Conservation (phyloP, 2,888 invertebrate genomes). For the Agonopterix subpropinquella region DNA sequence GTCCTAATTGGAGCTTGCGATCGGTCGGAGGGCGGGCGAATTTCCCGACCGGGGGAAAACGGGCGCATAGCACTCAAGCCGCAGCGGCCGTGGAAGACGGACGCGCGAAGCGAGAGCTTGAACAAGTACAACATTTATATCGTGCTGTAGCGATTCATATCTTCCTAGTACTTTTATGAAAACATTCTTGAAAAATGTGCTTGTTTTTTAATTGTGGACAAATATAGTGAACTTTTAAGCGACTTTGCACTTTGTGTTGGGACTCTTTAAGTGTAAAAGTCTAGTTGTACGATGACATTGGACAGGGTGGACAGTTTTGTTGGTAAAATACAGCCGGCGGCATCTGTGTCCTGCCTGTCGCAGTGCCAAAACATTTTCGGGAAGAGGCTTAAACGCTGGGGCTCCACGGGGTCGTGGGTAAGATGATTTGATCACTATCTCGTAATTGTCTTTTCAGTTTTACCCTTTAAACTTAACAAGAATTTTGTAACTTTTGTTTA, state of each 20-base stretch:
- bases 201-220: not conserved
- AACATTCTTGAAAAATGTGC: not conserved
- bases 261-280: not conserved
- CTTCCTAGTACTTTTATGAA: no score
- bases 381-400: slow-evolving; percentile 81
- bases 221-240: not conserved
- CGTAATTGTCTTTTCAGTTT: slow-evolving; percentile 10
- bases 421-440: slow-evolving; percentile 23
- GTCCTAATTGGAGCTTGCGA: slow-evolving; percentile 37
- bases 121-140: not conserved
- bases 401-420: slow-evolving; percentile 86
- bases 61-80: slow-evolving; percentile 35
- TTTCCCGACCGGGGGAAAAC: slow-evolving; percentile 52
- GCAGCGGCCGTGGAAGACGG: slow-evolving; percentile 39
- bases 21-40: slow-evolving; percentile 50
- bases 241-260: not conserved
- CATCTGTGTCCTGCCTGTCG: slow-evolving; percentile 69
- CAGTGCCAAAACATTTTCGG: slow-evolving; percentile 80
- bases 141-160: no score
- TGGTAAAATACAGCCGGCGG: slow-evolving; percentile 67
- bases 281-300: slow-evolving; percentile 58
- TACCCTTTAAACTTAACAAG: not conserved
- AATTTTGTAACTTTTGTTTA: no score
- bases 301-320: slow-evolving; percentile 65
- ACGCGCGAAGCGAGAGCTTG: slow-evolving; percentile 26